Evolutionary conservation across 2,113 vertebrate genomes (phyloP).

Genomic region (Pheucticus melanocephalus): DNA sequence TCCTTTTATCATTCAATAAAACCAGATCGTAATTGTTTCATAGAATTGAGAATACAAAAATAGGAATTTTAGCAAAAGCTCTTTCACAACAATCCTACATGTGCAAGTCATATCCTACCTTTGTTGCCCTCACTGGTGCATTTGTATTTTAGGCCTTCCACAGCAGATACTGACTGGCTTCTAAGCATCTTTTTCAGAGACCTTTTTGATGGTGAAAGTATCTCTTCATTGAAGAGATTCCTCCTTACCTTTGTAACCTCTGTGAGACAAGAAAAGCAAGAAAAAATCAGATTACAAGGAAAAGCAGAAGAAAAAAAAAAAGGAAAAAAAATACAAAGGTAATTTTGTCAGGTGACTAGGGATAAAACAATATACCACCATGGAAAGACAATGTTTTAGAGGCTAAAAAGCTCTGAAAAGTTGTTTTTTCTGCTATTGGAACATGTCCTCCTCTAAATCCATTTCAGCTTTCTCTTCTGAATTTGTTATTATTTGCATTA

Average conservation of each 20-base stretch:
- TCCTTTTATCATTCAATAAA: neutral
- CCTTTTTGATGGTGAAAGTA: conserved; percentile 78
- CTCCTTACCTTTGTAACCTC: conserved; percentile 95
- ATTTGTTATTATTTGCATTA: neutral
- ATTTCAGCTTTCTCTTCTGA: neutral
- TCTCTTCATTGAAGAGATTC: conserved; percentile 90
- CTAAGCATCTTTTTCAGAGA: conserved; percentile 77
- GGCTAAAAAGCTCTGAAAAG: neutral
- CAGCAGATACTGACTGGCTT: conserved; percentile 87
- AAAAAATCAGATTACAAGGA: neutral
- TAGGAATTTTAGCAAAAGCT: neutral
- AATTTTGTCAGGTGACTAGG: neutral
- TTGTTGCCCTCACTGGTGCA: conserved; percentile 58
- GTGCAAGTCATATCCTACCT: conserved; percentile 25
- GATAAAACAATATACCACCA: neutral
- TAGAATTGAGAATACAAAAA: neutral
- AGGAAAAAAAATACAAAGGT: neutral
- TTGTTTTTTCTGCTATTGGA: neutral
- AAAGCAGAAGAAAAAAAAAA: neutral
- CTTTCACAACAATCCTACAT: neutral
- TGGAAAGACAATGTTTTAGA: neutral
- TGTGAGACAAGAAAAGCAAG: conserved; percentile 46
- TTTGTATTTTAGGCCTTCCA: conserved; percentile 82
- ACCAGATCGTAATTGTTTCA: neutral
- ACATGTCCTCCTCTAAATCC: neutral